A percentile compares a stretch with the other conserved stretches of the same genome.
phyloP scores from a whole-genome alignment of 1,140 invertebrate species.

The Pogonus chalceus region DNA sequence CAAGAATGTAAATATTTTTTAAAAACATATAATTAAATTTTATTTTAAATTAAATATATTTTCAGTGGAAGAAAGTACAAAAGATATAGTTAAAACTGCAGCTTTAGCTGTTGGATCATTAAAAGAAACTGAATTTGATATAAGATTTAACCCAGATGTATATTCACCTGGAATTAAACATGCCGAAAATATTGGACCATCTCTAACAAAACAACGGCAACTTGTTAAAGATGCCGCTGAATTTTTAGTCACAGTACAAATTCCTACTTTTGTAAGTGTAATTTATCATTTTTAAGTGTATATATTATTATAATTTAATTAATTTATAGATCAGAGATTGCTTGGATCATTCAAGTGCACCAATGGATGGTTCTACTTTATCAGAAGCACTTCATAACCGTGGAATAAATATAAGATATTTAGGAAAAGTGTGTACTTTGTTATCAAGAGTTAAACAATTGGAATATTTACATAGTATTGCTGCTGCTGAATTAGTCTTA shows the following conservation, averaged over 20 bases:
- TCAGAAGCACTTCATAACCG: slow-evolving; percentile 85
- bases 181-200: slow-evolving; percentile 53
- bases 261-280: slow-evolving; percentile 80
- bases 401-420: slow-evolving; percentile 94
- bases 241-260: slow-evolving; percentile 85
- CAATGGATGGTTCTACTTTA: slow-evolving; percentile 92
- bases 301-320: not conserved
- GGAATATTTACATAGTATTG: slow-evolving; percentile 80
- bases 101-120: slow-evolving; percentile 84
- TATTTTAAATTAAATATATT: no score
- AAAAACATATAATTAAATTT: slow-evolving; percentile 8
- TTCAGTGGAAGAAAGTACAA: slow-evolving; percentile 73
- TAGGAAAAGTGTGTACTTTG: slow-evolving; percentile 77
- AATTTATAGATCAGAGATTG: slow-evolving; percentile 73
- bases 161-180: slow-evolving; percentile 90
- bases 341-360: slow-evolving; percentile 80
- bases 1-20: slow-evolving; percentile 51
- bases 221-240: slow-evolving; percentile 91
- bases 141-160: slow-evolving; percentile 97
- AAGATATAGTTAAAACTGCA: slow-evolving; percentile 81
- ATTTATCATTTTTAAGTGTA: not conserved
- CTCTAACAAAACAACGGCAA: slow-evolving; percentile 71
- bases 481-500: slow-evolving; percentile 75
- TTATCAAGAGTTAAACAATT: slow-evolving; percentile 69
- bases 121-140: slow-evolving; percentile 89